Conservation (phyloP, 2,888 invertebrate genomes). For the Celastrina argiolus region DNA sequence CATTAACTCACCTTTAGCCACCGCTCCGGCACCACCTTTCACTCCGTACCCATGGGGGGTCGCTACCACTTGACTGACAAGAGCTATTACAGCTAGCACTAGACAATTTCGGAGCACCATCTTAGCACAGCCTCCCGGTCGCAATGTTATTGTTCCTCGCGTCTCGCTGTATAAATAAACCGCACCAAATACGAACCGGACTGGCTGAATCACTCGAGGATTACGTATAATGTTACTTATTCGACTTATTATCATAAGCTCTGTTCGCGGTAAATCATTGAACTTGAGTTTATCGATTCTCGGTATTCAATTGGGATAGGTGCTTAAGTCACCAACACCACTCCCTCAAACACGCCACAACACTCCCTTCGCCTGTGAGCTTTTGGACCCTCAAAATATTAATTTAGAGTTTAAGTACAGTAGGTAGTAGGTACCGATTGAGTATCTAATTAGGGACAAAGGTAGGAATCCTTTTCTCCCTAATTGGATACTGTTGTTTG, state of each 20-base stretch:
- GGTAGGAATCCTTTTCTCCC: too few relatives aligned
- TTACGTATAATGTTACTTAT: constrained; percentile 12
- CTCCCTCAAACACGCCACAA: not conserved
- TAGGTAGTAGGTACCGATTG: too few relatives aligned
- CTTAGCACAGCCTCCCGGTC: constrained; percentile 60
- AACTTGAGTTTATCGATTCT: constrained; percentile 10
- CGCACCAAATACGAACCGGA: constrained; percentile 19
- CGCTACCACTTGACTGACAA: constrained; percentile 50
- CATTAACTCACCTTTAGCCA: constrained; percentile 54
- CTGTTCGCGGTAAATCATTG: constrained; percentile 5
- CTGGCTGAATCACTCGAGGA: constrained; percentile 13
- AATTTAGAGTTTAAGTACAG: too few relatives aligned
- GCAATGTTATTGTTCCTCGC: constrained; percentile 58
- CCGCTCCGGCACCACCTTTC: constrained; percentile 58
- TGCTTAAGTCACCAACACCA: not conserved
- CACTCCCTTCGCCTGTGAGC: not conserved
- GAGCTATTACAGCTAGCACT: constrained; percentile 48
- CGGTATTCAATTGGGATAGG: not conserved
- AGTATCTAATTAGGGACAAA: too few relatives aligned
- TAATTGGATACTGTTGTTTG: too few relatives aligned
- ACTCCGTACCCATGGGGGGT: constrained; percentile 64
- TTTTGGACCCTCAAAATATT: not conserved
- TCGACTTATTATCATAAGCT: constrained; percentile 16
- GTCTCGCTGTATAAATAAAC: constrained; percentile 64
- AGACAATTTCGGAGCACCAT: constrained; percentile 65